phyloP scores from a whole-genome alignment of 2,113 vertebrate genomes.

The Onychostruthus taczanowskii region DNA sequence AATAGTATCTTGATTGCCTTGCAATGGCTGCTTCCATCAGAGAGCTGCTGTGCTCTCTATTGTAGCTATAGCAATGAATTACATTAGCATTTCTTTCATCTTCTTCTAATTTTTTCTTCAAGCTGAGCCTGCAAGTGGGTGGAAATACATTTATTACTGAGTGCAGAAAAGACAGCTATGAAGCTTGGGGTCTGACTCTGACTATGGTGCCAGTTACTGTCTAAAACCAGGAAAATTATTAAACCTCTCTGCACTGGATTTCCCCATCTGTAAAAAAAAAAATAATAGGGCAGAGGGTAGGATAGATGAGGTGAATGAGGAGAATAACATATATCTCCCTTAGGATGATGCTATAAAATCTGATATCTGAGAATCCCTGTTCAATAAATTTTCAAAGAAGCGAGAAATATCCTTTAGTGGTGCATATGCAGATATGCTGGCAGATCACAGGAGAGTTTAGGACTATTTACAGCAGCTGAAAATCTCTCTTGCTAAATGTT shows the following conservation, averaged over 20 bases:
- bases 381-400: background rate
- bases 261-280: background rate
- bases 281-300: background rate
- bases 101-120: constrained; percentile 26
- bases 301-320: background rate
- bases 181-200: background rate
- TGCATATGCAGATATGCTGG: background rate
- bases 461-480: constrained; percentile 33
- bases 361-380: background rate
- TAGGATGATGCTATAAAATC: background rate
- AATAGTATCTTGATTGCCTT: background rate
- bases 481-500: constrained; percentile 18
- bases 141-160: constrained; percentile 12
- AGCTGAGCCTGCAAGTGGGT: constrained; percentile 22
- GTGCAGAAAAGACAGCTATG: background rate
- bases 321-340: background rate
- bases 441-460: background rate
- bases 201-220: background rate
- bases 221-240: background rate
- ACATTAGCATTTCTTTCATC: background rate
- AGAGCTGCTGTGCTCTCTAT: background rate
- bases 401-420: background rate
- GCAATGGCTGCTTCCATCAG: background rate
- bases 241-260: background rate
- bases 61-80: constrained; percentile 33